phyloP scores from a whole-genome alignment of 2,113 vertebrate genomes.

The Marcusenius ussheri region DNA sequence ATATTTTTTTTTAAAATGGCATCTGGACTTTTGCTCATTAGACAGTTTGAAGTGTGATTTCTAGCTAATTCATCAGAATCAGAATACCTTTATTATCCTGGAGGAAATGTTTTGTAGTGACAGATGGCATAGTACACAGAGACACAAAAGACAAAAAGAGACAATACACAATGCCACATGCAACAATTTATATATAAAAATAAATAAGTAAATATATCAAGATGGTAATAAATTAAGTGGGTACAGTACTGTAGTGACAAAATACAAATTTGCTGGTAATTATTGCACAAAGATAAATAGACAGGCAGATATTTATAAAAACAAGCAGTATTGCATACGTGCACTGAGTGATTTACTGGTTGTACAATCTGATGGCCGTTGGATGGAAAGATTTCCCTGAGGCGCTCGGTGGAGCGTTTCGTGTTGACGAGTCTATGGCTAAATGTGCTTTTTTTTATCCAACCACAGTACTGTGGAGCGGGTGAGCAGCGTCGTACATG shows the following conservation, averaged over 20 bases:
- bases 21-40: neutral
- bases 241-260: neutral
- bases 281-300: neutral
- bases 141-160: neutral
- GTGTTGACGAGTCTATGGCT: neutral
- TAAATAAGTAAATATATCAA: neutral
- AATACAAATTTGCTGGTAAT: neutral
- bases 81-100: neutral
- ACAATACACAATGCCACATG: neutral
- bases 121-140: neutral
- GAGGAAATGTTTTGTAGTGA: neutral
- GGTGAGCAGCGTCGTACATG: neutral
- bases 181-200: neutral
- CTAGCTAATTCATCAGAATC: neutral
- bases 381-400: neutral
- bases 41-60: neutral
- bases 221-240: neutral
- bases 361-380: neutral
- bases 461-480: neutral
- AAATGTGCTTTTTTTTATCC: neutral
- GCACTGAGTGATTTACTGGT: neutral
- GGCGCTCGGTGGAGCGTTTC: neutral
- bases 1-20: neutral
- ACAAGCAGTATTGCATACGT: neutral
- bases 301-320: neutral